phyloP scores from a whole-genome alignment of 2,113 vertebrate species.

The Cavia aperea region DNA sequence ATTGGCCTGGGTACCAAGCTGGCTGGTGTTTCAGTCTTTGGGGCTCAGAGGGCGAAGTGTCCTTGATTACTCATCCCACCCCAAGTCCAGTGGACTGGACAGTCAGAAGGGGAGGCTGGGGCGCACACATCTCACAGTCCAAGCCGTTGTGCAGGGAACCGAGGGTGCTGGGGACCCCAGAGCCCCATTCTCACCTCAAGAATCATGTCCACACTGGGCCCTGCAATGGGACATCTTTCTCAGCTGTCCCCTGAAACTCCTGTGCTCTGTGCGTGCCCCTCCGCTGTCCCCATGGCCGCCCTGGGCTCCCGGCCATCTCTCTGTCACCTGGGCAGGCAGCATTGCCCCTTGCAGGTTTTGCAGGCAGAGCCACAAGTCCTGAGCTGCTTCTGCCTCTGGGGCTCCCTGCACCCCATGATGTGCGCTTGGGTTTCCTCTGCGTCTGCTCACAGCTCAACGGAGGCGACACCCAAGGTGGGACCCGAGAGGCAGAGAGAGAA shows the following conservation, averaged over 20 bases:
- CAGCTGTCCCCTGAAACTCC: background rate
- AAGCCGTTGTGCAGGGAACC: background rate
- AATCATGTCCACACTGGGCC: accelerated
- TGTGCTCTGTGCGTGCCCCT: accelerated
- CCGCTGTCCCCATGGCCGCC: background rate
- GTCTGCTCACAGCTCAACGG: background rate
- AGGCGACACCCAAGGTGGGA: background rate
- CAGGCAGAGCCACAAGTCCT: background rate
- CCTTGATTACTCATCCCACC: background rate
- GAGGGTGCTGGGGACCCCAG: background rate
- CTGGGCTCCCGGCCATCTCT: too few species aligned
- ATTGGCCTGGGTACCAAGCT: background rate
- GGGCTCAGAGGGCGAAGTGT: background rate
- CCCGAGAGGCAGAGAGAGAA: background rate
- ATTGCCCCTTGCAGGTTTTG: background rate
- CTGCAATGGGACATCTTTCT: background rate
- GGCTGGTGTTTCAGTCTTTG: background rate
- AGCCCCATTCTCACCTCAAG: background rate
- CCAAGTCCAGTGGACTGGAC: background rate
- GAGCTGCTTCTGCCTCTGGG: background rate
- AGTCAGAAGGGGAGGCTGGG: background rate
- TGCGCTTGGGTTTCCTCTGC: background rate
- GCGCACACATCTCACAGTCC: accelerated
- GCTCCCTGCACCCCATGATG: background rate
- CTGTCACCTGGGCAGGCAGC: background rate